A percentile compares a stretch with the other conserved stretches of the same genome.
Evolutionary conservation across 2,888 invertebrate species (phyloP).

Genomic region (Heliconius sara): DNA sequence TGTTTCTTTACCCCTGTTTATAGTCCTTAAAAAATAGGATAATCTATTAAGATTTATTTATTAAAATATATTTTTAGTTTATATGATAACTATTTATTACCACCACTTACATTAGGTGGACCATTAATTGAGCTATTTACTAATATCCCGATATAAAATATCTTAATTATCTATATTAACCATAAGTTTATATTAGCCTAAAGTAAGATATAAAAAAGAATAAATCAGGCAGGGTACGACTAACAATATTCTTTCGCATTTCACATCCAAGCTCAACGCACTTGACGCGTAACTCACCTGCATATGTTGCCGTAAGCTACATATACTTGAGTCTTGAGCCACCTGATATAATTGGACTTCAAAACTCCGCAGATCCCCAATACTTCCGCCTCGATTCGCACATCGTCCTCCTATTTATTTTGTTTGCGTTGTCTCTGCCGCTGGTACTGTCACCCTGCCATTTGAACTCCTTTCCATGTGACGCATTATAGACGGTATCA

Average conservation of each 20-base stretch:
- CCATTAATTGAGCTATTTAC: background rate
- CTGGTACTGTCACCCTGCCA: slow-evolving; percentile 70
- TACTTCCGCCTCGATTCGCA: slow-evolving; percentile 78
- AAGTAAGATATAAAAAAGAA: background rate
- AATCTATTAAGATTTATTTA: too few relatives aligned
- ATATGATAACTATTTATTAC: too few relatives aligned
- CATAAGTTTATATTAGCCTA: background rate
- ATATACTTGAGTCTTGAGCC: slow-evolving; percentile 55
- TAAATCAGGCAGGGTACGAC: background rate
- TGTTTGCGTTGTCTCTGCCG: slow-evolving; percentile 78
- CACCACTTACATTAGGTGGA: background rate
- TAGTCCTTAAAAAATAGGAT: too few relatives aligned
- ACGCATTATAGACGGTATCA: slow-evolving; percentile 78
- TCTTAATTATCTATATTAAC: too few relatives aligned
- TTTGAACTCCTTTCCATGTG: slow-evolving; percentile 76
- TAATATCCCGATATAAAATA: background rate
- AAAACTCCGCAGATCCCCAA: slow-evolving; percentile 83
- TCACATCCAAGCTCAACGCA: background rate
- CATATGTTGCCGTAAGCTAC: slow-evolving; percentile 52
- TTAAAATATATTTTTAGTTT: too few relatives aligned
- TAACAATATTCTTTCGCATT: background rate
- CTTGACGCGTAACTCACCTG: slow-evolving; percentile 23
- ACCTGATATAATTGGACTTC: slow-evolving; percentile 84
- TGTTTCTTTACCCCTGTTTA: too few relatives aligned
- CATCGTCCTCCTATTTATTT: slow-evolving; percentile 77